These are phyloP conservation scores for Himalopsyche anomala DNA, from an alignment of 2,888 invertebrate species.

Conservation along the genomic window DNA sequence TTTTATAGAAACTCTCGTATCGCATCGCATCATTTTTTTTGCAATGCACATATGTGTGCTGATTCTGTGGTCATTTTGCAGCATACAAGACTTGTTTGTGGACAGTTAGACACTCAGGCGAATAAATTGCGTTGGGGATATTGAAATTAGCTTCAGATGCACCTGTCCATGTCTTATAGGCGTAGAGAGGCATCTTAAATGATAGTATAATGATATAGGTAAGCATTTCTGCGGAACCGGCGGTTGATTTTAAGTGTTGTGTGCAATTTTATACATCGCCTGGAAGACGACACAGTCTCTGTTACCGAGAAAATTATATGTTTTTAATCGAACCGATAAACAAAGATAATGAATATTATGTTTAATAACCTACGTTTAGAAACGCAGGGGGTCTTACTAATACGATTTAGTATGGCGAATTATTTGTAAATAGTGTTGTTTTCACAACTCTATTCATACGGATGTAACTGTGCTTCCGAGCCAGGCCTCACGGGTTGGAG, in stretches of 20 bases:
- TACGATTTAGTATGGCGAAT: no score
- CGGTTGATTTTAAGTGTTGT: background rate
- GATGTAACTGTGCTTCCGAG: no score
- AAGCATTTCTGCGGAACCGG: background rate
- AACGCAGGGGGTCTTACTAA: no score
- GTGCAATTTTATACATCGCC: background rate
- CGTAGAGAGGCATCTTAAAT: conserved; percentile 16
- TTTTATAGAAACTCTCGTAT: background rate
- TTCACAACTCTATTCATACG: no score
- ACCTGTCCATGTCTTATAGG: background rate
- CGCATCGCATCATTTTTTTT: background rate
- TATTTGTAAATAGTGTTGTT: no score
- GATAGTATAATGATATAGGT: conserved; percentile 14
- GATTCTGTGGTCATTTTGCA: conserved; percentile 12
- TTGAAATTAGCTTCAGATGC: conserved; percentile 13
- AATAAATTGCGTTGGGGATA: background rate
- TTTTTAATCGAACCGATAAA: background rate
- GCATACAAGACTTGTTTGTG: conserved; percentile 5
- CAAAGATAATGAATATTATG: no score
- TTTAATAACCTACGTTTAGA: no score
- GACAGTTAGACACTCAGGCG: conserved; percentile 13
- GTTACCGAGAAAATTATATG: background rate
- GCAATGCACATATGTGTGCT: background rate
- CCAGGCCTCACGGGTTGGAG: no score
- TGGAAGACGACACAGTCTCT: background rate